Evolutionary conservation across 2,797 vertebrate species (phyloP).

Genomic region (Tympanoctomys barrerae): DNA sequence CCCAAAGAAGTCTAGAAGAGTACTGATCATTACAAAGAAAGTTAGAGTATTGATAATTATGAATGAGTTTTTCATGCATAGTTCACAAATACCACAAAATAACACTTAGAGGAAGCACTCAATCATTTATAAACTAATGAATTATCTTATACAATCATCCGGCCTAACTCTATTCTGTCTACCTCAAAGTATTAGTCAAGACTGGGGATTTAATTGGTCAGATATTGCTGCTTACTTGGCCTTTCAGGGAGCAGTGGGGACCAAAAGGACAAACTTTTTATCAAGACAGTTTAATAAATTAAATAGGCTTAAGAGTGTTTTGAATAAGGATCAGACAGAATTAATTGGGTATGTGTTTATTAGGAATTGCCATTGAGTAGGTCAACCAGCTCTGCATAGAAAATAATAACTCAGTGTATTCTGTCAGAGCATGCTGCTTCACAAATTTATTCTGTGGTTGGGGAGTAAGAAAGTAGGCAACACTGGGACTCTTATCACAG

Average conservation of each 20-base stretch:
- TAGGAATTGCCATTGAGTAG: neutral
- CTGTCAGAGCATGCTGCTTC: neutral
- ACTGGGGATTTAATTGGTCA: neutral
- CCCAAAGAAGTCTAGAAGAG: neutral
- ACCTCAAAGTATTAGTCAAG: neutral
- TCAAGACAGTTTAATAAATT: neutral
- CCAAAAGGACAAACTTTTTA: neutral
- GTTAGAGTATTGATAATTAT: neutral
- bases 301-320: neutral
- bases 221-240: neutral
- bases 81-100: neutral
- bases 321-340: neutral
- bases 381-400: neutral
- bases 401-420: neutral
- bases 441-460: neutral
- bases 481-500: neutral
- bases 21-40: too few species aligned
- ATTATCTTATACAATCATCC: neutral
- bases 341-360: neutral
- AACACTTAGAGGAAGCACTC: neutral
- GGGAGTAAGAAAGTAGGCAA: neutral
- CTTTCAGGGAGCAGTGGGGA: neutral
- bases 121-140: neutral
- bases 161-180: neutral
- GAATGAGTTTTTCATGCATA: neutral